Conservation (phyloP, 2,888 invertebrate species). For the Iphiclides podalirius region DNA sequence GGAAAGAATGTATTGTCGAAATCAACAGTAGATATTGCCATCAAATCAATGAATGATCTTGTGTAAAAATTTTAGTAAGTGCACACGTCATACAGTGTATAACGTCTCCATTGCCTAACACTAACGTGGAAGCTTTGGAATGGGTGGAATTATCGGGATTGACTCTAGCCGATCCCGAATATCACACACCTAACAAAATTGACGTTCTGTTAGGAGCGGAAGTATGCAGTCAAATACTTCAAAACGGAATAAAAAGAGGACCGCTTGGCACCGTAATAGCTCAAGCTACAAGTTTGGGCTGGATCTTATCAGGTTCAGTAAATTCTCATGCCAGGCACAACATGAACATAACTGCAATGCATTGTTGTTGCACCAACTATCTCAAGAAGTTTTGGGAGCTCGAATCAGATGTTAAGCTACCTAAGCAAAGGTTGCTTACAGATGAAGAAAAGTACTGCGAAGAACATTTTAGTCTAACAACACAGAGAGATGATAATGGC, state of each 20-base stretch:
- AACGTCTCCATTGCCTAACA: conserved; percentile 24
- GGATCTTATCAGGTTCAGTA: conserved; percentile 34
- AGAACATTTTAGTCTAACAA: conserved; percentile 25
- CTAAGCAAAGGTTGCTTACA: conserved; percentile 13
- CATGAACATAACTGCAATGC: too few relatives aligned
- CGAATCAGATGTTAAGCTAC: conserved; percentile 17
- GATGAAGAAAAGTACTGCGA: conserved; percentile 16
- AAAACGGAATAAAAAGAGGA: neutral
- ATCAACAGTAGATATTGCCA: conserved; percentile 25
- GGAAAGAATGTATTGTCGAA: conserved; percentile 24
- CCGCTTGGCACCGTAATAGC: conserved; percentile 19
- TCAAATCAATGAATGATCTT: conserved; percentile 22
- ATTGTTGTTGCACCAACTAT: too few relatives aligned
- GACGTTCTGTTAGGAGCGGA: conserved; percentile 1
- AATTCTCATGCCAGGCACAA: too few relatives aligned
- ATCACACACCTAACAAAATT: neutral
- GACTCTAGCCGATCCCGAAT: conserved; percentile 15
- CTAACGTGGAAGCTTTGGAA: neutral
- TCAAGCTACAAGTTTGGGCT: conserved; percentile 30
- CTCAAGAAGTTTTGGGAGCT: conserved; percentile 26
- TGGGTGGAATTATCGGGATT: conserved; percentile 26
- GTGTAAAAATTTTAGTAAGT: conserved; percentile 18
- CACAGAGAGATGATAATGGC: conserved; percentile 26
- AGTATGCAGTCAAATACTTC: neutral
- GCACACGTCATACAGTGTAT: conserved; percentile 28